Percentiles rank a stretch among this genome's conserved stretches.
Evolutionary conservation across 2,113 vertebrate species (phyloP).

Genomic region (Halcyon senegalensis): DNA sequence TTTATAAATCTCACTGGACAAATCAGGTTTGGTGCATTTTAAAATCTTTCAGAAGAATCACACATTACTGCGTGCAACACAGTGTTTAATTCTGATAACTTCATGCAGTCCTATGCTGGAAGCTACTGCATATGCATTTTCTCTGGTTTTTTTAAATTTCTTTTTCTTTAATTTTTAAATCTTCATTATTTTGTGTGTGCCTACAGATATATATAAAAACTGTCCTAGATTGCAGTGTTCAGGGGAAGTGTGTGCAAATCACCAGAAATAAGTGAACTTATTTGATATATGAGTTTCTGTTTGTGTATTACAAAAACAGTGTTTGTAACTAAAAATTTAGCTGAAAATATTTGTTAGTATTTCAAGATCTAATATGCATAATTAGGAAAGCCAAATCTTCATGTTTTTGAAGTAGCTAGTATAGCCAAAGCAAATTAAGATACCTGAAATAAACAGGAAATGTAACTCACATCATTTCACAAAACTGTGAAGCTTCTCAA

Average conservation of each 20-base stretch:
- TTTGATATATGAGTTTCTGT: not conserved
- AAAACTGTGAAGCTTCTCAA: not conserved
- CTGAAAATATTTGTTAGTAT: not conserved
- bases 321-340: not conserved
- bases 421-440: not conserved
- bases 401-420: not conserved
- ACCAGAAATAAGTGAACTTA: not conserved
- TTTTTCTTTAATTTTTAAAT: not conserved
- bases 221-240: not conserved
- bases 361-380: not conserved
- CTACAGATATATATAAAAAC: not conserved
- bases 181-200: not conserved
- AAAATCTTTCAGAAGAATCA: not conserved
- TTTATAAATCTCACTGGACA: not conserved
- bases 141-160: not conserved
- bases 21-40: not conserved
- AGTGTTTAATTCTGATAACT: not conserved
- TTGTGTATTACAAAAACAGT: not conserved
- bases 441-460: not conserved
- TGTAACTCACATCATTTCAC: not conserved
- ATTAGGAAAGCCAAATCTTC: not conserved
- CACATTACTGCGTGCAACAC: not conserved
- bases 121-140: not conserved
- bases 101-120: not conserved
- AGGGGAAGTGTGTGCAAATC: not conserved